These are phyloP conservation scores for Megalopta genalis DNA, from an alignment of 1,140 invertebrate genomes.

Conservation along the genomic window DNA sequence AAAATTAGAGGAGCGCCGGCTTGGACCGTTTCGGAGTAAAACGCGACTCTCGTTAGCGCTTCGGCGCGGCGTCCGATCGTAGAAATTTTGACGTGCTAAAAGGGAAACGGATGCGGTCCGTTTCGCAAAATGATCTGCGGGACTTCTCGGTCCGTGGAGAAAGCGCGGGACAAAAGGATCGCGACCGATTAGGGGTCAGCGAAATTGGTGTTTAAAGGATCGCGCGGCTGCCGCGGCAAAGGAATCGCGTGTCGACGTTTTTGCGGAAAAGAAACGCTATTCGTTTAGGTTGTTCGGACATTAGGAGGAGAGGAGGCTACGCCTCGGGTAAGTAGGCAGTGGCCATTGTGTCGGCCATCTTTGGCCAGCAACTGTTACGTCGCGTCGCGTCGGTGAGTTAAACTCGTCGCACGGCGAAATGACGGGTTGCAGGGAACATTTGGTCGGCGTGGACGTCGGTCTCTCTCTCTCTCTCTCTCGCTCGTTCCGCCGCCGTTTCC, in stretches of 20 bases:
- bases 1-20: not conserved
- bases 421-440: constrained; percentile 34
- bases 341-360: constrained; percentile 45
- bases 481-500: not conserved
- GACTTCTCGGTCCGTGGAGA: not conserved
- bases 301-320: not conserved
- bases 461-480: too few relatives aligned
- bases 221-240: not conserved
- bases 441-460: constrained; percentile 23
- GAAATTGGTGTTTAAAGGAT: not conserved
- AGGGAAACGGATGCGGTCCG: constrained; percentile 21
- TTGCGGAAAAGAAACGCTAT: not conserved
- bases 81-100: not conserved
- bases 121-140: not conserved
- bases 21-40: too few relatives aligned
- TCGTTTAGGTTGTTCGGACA: constrained; percentile 8
- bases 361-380: constrained; percentile 38
- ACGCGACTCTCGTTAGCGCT: constrained; percentile 19
- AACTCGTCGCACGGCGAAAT: constrained; percentile 21
- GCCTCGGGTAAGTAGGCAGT: constrained; percentile 25
- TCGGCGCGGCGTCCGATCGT: not conserved
- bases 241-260: constrained; percentile 45
- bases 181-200: not conserved
- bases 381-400: constrained; percentile 6
- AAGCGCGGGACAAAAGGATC: constrained; percentile 15